Conservation (phyloP, 1,140 invertebrate species). For the Thrips palmi region DNA sequence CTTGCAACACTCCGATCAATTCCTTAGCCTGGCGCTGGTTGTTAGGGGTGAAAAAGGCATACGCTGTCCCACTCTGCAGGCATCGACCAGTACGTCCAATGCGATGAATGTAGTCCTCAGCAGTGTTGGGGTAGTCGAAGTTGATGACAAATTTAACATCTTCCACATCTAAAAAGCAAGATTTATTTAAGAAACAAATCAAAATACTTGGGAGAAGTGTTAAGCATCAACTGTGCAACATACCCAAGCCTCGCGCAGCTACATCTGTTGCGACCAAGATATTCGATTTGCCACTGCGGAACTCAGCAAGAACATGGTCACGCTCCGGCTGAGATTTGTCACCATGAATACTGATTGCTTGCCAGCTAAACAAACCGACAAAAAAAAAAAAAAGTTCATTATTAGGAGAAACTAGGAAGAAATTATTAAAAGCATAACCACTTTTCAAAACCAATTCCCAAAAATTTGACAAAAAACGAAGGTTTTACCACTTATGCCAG, state of each 20-base stretch:
- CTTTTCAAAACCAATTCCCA: too few species aligned
- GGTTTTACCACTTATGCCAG: too few species aligned
- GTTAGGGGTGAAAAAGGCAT: slow-evolving; percentile 91
- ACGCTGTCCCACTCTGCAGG: slow-evolving; percentile 90
- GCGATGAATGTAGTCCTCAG: slow-evolving; percentile 98
- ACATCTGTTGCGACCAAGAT: slow-evolving; percentile 98
- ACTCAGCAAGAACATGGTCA: slow-evolving; percentile 86
- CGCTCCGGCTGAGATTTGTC: slow-evolving; percentile 94
- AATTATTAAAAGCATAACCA: too few species aligned
- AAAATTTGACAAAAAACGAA: too few species aligned
- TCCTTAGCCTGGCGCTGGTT: slow-evolving; percentile 88
- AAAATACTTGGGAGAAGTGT: slow-evolving; percentile 1
- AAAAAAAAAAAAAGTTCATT: slow-evolving; percentile 13
- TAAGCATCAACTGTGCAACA: slow-evolving; percentile 2
- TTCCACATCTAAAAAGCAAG: slow-evolving; percentile 73
- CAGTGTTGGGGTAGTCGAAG: slow-evolving; percentile 97
- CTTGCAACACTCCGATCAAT: slow-evolving; percentile 76
- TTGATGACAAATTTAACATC: slow-evolving; percentile 99
- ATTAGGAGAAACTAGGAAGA: slow-evolving; percentile 1
- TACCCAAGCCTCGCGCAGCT: slow-evolving; percentile 80
- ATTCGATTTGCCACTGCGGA: slow-evolving; percentile 78
- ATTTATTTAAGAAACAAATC: slow-evolving; percentile 2
- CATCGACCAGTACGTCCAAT: slow-evolving; percentile 94
- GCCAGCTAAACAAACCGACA: too few species aligned
- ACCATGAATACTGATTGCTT: slow-evolving; percentile 87